Evolutionary conservation across 2,888 invertebrate genomes (phyloP), one percentile per base, ranked within the genome.

Genomic region (Calephelis perditalis): DNA sequence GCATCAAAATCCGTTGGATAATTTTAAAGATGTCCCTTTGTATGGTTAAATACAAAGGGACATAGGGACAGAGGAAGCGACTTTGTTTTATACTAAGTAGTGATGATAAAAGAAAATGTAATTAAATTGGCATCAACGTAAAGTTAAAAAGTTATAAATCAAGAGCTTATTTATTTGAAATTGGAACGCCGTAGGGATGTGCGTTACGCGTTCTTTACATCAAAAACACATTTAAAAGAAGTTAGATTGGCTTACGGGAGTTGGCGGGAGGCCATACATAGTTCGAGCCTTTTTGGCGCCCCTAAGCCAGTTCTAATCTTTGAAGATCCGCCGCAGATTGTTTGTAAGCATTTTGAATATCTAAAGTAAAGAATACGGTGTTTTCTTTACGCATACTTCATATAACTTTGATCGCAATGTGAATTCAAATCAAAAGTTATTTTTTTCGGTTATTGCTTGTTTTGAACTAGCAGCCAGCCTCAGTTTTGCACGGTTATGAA

Each of bases 171-270:
- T 87, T 86, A 76, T 79, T 79, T 76, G 71, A 75, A 79, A 82
- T 84, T 84, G 79, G 74, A 73, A 74, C 81, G 78, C 77, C 73
- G 77, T 72, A 75, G 73, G 75, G 78, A 78, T 75, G 79, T 83
- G 84, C 84, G 85, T 84, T 86, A 86, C 84, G 84, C 84, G 86
- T 85, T 88, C 82, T 88, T 87, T 86, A 85, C 85, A 89, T 89
- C 88, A 89, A 89, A 89, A 90, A 89, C 88, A 88, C 86, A 88
- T 90, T 90, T 89, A 88, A 87, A 89, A 88, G 87, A 90, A 89
- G 89, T 89, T 90, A 90, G 84, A 90, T 90, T 90, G 88, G 89
- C 88, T 89, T 86, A 86, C 79, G 73, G 81, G 84, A 87, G 85
- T 87, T 87, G 88, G 87, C 87, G 79, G 71, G 73, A 77, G 81